Percentiles rank a stretch among this genome's conserved stretches.
phyloP scores from a whole-genome alignment of 2,797 vertebrate genomes.

The Ceryle rudis region DNA sequence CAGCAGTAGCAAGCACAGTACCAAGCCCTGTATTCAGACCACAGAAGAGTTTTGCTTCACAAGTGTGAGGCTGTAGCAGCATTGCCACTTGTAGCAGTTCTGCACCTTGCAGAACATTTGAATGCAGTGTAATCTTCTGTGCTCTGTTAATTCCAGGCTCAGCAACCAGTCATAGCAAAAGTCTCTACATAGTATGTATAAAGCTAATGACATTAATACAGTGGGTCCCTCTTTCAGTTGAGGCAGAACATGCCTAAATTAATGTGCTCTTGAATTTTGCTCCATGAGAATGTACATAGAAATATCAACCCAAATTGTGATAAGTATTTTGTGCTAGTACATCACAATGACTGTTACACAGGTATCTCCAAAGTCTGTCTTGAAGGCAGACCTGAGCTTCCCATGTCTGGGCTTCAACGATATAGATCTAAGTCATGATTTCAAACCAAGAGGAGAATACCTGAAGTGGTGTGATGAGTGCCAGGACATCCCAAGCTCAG shows the following conservation, averaged over 20 bases:
- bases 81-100: not conserved
- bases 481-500: not conserved
- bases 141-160: not conserved
- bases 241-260: not conserved
- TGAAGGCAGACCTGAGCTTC: not conserved
- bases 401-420: not conserved
- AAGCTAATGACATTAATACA: not conserved
- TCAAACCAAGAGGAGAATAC: not conserved
- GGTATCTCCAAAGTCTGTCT: not conserved
- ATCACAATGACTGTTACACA: not conserved
- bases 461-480: not conserved
- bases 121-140: not conserved
- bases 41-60: not conserved
- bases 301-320: not conserved
- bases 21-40: not conserved
- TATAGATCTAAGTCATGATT: rapidly evolving
- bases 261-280: not conserved
- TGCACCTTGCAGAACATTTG: not conserved
- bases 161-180: not conserved
- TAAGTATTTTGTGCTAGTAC: not conserved
- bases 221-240: not conserved
- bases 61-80: not conserved
- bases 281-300: not conserved
- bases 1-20: not conserved
- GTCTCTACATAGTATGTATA: not conserved